These are phyloP conservation scores for Lepus americanus DNA, from an alignment of 2,113 vertebrate species.

Conservation along the genomic window DNA sequence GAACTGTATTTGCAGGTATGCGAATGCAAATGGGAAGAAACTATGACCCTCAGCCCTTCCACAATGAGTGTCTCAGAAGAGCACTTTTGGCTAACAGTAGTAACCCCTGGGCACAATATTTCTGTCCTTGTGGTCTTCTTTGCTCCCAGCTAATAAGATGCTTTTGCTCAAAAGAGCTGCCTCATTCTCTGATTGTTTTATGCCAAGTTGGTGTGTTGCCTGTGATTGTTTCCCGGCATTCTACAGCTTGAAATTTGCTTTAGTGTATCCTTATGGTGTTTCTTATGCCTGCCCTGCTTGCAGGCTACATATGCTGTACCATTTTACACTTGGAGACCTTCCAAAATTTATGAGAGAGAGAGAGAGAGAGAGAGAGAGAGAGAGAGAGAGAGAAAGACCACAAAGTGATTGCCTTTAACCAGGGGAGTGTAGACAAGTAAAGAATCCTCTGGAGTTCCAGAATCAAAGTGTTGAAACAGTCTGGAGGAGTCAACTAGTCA, in stretches of 20 bases:
- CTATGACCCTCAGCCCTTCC: neutral
- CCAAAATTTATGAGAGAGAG: slow-evolving; percentile 68
- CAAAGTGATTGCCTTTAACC: slow-evolving; percentile 76
- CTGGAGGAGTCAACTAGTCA: slow-evolving; percentile 46
- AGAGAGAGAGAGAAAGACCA: slow-evolving; percentile 69
- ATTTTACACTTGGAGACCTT: slow-evolving; percentile 81
- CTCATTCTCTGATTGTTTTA: slow-evolving; percentile 79
- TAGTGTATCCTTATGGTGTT: slow-evolving; percentile 81
- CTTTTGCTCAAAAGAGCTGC: slow-evolving; percentile 79
- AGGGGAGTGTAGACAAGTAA: slow-evolving; percentile 61
- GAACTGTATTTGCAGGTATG: neutral
- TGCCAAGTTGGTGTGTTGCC: slow-evolving; percentile 82
- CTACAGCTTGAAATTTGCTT: slow-evolving; percentile 83
- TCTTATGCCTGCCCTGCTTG: slow-evolving; percentile 82
- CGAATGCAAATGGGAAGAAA: neutral
- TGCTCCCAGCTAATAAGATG: slow-evolving; percentile 68
- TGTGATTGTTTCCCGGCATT: slow-evolving; percentile 83
- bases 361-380: slow-evolving; percentile 62
- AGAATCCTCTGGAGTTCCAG: slow-evolving; percentile 46
- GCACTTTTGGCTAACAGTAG: slow-evolving; percentile 1
- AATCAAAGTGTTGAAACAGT: slow-evolving; percentile 56
- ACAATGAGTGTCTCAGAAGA: slow-evolving; percentile 15
- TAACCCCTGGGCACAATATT: slow-evolving; percentile 52
- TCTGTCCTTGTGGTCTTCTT: slow-evolving; percentile 69
- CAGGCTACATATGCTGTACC: slow-evolving; percentile 80